These are phyloP conservation scores for Terrapene triunguis DNA, from an alignment of 2,113 vertebrate species.

Conservation along the genomic window DNA sequence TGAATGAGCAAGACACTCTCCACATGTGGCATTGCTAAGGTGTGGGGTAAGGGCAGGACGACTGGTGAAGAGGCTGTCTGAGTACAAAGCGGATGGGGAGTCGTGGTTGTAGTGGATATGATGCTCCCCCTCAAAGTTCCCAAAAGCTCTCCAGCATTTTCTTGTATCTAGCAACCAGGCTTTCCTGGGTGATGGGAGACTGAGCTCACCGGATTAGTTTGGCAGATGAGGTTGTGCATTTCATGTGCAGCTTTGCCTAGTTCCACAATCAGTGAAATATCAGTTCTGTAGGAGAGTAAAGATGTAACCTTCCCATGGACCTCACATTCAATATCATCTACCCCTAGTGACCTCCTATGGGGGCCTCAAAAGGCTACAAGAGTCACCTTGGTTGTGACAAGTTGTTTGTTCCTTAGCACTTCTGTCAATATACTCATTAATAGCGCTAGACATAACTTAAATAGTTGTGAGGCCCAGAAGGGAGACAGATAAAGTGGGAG, in stretches of 20 bases:
- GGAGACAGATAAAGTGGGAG: neutral
- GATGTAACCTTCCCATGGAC: fast-evolving
- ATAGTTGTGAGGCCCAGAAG: neutral
- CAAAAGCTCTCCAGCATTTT: neutral
- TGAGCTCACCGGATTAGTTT: no score
- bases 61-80: neutral
- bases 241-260: neutral
- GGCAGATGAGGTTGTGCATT: neutral
- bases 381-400: no score
- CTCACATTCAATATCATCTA: neutral
- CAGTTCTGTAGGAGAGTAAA: neutral
- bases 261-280: fast-evolving
- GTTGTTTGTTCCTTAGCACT: neutral
- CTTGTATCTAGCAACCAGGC: neutral
- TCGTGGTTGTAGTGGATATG: no score
- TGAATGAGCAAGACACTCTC: fast-evolving
- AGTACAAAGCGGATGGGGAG: neutral
- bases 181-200: neutral
- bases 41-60: neutral
- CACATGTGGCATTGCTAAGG: fast-evolving
- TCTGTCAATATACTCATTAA: fast-evolving
- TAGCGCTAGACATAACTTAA: neutral
- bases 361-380: neutral
- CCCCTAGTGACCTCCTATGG: neutral
- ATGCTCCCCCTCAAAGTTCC: neutral